Evolutionary conservation across 2,797 vertebrate genomes (phyloP), one percentile per base, ranked within the genome.

Genomic region (Alcedo quadribrachys): DNA sequence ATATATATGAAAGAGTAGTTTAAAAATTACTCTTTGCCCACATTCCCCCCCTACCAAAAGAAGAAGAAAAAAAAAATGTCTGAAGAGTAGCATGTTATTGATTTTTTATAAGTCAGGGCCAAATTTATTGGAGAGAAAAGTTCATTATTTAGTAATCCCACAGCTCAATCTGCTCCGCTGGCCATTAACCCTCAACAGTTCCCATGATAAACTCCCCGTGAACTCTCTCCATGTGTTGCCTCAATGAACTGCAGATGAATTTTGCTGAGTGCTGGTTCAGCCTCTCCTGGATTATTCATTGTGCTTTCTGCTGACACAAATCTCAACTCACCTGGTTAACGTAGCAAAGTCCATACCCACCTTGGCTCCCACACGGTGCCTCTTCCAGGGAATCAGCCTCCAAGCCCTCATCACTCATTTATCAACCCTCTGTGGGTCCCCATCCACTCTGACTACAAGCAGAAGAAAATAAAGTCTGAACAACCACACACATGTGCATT

Each of bases 111-210:
- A 85, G 91, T 92, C 92, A 71, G 73, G 85, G 69, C 54, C 85
- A 93, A 95, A 96, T 94, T 94, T 95, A 96, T 96, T 84, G 90
- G 61, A 63, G 82, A 87, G 81, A 73, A 93, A 93, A 93, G 93
- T 94, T 94, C 96, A 94, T 96, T 94, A 96, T 96, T 97, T 91
- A 93, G 93, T 86, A 85, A 94, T 96, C 94, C 87, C 90, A 76
- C 81, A 40, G 81, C 92, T 95, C 94, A 96, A 81, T 95, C 91
- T 91, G 89, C 81, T 90, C 66, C 54, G 67, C 85, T 91, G 78
- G 85, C 94, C 94, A 89, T 96, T 95, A 96, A 95, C 94, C 93
- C 96, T 93, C 90, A 42, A 9, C 60, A 66, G 91, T 35, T 85
- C 62, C 76, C 69, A 21, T 66, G 81, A 94, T 92, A 95, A 95